phyloP scores from a whole-genome alignment of 2,888 invertebrate species.

The Pelosia muscerda region DNA sequence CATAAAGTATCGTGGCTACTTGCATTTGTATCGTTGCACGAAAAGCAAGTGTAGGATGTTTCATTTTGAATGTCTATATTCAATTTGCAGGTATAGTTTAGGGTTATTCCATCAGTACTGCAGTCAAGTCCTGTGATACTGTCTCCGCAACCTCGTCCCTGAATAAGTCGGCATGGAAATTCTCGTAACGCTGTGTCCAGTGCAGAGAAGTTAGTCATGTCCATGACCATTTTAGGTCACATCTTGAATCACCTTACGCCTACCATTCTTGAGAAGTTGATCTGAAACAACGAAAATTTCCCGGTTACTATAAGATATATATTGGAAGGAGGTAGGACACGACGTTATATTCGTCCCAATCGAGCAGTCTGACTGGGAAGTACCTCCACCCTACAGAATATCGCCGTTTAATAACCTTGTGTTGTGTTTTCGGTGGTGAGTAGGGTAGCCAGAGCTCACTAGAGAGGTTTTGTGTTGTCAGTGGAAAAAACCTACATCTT shows the following conservation, averaged over 20 bases:
- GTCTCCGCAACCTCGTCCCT: constrained; percentile 66
- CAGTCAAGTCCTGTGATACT: constrained; percentile 69
- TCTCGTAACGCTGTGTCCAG: constrained; percentile 69
- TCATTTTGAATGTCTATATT: constrained; percentile 82
- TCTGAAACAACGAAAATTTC: constrained; percentile 57
- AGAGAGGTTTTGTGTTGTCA: too few relatives aligned
- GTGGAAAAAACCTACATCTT: too few relatives aligned
- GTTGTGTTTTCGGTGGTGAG: too few relatives aligned
- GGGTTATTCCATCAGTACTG: constrained; percentile 47
- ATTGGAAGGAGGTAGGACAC: too few relatives aligned
- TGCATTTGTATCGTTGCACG: constrained; percentile 68
- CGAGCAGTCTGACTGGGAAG: too few relatives aligned
- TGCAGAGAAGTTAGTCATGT: constrained; percentile 75
- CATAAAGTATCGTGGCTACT: constrained; percentile 72
- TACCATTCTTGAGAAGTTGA: constrained; percentile 34
- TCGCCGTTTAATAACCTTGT: too few relatives aligned
- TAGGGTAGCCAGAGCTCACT: too few relatives aligned
- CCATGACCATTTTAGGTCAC: constrained; percentile 70
- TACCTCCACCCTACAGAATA: too few relatives aligned
- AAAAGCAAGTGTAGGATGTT: constrained; percentile 75
- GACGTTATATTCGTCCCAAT: too few relatives aligned
- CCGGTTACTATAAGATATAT: neutral
- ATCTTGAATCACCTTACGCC: constrained; percentile 54
- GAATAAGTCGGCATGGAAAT: constrained; percentile 69
- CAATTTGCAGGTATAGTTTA: constrained; percentile 70